These are phyloP conservation scores for Prunella fulvescens DNA, from an alignment of 2,113 vertebrate species.

Conservation along the genomic window DNA sequence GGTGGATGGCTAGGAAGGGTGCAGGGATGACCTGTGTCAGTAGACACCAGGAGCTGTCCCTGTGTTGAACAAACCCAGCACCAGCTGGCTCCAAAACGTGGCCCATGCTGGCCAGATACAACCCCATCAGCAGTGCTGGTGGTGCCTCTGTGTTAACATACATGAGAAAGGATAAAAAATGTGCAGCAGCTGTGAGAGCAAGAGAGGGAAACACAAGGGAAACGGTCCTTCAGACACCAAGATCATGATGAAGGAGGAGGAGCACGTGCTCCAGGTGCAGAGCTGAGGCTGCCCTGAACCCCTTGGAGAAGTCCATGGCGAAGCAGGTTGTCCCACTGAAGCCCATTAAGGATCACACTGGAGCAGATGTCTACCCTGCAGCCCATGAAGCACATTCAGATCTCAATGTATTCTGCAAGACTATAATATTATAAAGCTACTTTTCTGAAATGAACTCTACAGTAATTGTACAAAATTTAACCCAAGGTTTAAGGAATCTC, in stretches of 20 bases:
- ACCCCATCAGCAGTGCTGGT: accelerated
- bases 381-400: background rate
- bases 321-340: background rate
- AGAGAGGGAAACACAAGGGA: background rate
- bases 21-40: background rate
- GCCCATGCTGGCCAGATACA: background rate
- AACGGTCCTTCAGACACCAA: background rate
- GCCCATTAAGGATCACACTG: background rate
- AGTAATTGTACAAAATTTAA: background rate
- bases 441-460: background rate
- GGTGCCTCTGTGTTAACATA: background rate
- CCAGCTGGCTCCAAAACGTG: background rate
- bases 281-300: background rate
- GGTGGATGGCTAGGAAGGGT: background rate
- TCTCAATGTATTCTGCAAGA: background rate
- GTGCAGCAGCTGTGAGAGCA: background rate
- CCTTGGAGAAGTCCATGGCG: background rate
- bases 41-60: background rate
- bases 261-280: background rate
- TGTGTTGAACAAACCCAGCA: background rate
- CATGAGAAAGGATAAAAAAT: background rate
- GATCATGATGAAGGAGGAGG: background rate
- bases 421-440: background rate
- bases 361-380: background rate
- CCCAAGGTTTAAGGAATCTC: background rate